Percentiles rank a stretch among this genome's conserved stretches.
These are phyloP conservation scores for Seriola quinqueradiata DNA, from an alignment of 2,113 vertebrate genomes.

Conservation along the genomic window DNA sequence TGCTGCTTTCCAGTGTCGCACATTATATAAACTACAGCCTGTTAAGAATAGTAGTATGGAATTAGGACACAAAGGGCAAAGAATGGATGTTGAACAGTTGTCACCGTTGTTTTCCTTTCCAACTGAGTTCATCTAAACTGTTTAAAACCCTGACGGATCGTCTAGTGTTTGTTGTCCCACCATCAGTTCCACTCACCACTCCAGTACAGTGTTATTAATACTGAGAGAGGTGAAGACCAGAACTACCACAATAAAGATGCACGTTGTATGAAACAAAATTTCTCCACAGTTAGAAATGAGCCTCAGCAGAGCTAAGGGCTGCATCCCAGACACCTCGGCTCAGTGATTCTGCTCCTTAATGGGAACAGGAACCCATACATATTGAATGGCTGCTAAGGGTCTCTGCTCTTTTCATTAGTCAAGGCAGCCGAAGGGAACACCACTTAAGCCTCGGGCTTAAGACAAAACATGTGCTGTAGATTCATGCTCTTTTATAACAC, in stretches of 20 bases:
- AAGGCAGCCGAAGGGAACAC: conserved; percentile 1
- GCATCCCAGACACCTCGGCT: background rate
- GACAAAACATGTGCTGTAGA: background rate
- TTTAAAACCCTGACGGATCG: background rate
- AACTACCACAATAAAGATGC: background rate
- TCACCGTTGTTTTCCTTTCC: background rate
- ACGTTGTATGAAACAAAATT: background rate
- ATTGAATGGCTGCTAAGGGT: background rate
- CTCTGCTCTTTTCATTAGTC: background rate
- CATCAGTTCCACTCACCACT: background rate
- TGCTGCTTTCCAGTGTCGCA: background rate
- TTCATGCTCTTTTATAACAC: background rate
- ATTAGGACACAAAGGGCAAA: background rate
- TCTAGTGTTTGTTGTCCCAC: background rate
- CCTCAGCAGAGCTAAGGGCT: background rate
- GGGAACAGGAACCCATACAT: background rate
- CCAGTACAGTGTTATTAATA: background rate
- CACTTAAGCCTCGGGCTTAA: background rate
- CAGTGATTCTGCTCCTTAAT: background rate
- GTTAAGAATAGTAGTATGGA: too few species aligned
- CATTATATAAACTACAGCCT: background rate
- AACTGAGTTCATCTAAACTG: background rate
- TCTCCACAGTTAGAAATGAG: background rate
- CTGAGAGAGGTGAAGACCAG: background rate
- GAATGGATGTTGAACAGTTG: too few species aligned